A percentile compares a stretch with the other conserved stretches of the same genome.
Conservation (phyloP, 2,888 invertebrate genomes). For the Agrypnus murinus region DNA sequence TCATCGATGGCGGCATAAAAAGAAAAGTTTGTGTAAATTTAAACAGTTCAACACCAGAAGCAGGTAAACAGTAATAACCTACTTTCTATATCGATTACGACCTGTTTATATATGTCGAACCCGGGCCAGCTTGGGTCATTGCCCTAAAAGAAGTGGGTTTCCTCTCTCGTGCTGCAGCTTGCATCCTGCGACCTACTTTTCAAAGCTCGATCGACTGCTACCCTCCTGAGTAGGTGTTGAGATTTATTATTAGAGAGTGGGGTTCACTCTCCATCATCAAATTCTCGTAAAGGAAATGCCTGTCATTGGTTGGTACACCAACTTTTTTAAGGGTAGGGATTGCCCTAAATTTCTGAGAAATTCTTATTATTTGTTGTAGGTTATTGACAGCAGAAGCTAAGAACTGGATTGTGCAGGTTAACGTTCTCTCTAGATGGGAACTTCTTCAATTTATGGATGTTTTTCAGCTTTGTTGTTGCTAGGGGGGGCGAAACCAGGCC, state of each 20-base stretch:
- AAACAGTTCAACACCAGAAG: slow-evolving; percentile 23
- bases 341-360: slow-evolving; percentile 8
- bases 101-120: slow-evolving; percentile 57
- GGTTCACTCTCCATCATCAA: slow-evolving; percentile 24
- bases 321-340: background rate
- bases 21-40: slow-evolving; percentile 4
- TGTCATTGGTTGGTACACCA: slow-evolving; percentile 8
- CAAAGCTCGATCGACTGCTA: slow-evolving; percentile 69
- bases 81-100: slow-evolving; percentile 56
- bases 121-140: slow-evolving; percentile 64
- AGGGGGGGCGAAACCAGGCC: background rate
- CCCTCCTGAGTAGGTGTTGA: slow-evolving; percentile 54
- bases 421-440: slow-evolving; percentile 1
- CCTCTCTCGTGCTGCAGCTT: slow-evolving; percentile 58
- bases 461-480: background rate
- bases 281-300: slow-evolving; percentile 6
- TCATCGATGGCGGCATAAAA: background rate
- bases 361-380: background rate
- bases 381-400: slow-evolving; percentile 2
- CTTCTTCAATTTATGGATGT: background rate
- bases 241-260: slow-evolving; percentile 41
- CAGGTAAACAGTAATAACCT: slow-evolving; percentile 56
- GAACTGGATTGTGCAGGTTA: slow-evolving; percentile 1
- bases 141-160: slow-evolving; percentile 59
- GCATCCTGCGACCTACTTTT: slow-evolving; percentile 68